Base-by-base conservation (phyloP, 2,797 vertebrate species). In the Parotocinclus haroldoi region DNA sequence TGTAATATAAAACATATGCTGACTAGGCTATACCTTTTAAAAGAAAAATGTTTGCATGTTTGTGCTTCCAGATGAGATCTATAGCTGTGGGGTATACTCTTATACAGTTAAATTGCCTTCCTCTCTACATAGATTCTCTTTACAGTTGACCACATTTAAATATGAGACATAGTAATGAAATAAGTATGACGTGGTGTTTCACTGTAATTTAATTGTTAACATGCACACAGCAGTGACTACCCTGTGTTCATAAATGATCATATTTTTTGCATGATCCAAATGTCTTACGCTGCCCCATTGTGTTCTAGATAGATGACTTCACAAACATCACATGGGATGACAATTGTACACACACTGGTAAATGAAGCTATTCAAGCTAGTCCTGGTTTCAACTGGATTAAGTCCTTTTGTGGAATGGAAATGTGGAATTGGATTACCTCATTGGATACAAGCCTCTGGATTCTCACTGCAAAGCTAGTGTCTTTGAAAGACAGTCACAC, bases 381-480 rank as follows among this genome's bases (percentile, higher is more conserved):
- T 58, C 53, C 68, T 68, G 63, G 83, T 86, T 82, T 76, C 83
- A 72, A 74, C 72, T 61, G 75, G 75, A 76, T 75, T 76, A 76
- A 76, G 74, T 72, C 67, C 73, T 84, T 82, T 85, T 78, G 79
- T 80, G 87, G 82, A 83, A 83, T 79, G 76, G 44, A 76, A 79
- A 72, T 75, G 6, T 76, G 80, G 82, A 83, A 82, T 83, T 82
- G 81, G 83, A 87, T 87, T 85, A 89, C 82, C 27, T 44, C 72
- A 77, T 71, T 84, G 83, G 77, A 85, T 84, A 80, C 71, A 68
- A 76, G 72, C 57, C 73, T 76, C 72, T 82, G 79, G 78, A 85
- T 87, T 83, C 71, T 78, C 83, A 81, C 79, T 73, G 80, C 81
- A 76, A 82, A 80, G 73, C 68, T 68, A 78, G 70, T 61, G 67